Evolutionary conservation across 1,140 invertebrate genomes (phyloP).

Genomic region (Cryptotermes secundus): DNA sequence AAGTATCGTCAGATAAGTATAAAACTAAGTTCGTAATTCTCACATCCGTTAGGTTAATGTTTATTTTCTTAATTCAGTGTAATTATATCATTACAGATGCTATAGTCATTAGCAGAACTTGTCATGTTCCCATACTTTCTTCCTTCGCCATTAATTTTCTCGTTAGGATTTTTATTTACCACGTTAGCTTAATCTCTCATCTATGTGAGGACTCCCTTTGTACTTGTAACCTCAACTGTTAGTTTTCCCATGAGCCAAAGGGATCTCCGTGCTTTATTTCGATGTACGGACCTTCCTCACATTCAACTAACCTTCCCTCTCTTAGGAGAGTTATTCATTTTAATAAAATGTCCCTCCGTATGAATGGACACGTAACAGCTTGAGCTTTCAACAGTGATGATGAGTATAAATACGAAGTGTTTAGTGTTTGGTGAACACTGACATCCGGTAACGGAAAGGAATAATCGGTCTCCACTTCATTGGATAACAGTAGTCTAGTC

Average conservation of each 20-base stretch:
- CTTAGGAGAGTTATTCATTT: conserved; percentile 10
- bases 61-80: background rate
- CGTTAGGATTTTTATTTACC: background rate
- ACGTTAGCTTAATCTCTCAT: conserved; percentile 6
- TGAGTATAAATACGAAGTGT: background rate
- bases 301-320: background rate
- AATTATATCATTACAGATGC: background rate
- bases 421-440: background rate
- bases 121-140: background rate
- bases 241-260: background rate
- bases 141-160: background rate
- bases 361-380: background rate
- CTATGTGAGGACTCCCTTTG: background rate
- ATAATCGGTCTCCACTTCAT: too few species aligned
- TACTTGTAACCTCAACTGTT: background rate
- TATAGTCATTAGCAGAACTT: background rate
- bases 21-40: background rate
- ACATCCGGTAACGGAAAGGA: background rate
- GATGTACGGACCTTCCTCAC: background rate
- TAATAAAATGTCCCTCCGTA: background rate
- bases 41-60: background rate
- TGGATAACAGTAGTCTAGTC: too few species aligned
- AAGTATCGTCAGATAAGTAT: background rate
- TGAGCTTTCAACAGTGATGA: background rate
- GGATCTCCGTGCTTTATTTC: background rate